A percentile compares a stretch with the other conserved stretches of the same genome.
Conservation (phyloP, 2,113 vertebrate genomes). For the Tiliqua scincoides region DNA sequence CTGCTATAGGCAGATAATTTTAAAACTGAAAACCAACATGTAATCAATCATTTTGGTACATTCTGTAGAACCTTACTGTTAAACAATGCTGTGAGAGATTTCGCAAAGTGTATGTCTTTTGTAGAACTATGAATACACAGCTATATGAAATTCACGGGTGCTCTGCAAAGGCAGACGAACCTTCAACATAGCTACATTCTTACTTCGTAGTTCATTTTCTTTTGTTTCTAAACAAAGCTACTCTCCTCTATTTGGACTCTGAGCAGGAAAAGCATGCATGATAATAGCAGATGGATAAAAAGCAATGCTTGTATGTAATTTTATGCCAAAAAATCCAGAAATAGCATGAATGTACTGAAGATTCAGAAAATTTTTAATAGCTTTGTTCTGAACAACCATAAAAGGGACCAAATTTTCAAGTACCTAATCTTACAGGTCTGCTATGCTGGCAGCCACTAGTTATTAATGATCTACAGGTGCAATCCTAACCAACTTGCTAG, state of each 20-base stretch:
- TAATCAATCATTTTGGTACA: neutral
- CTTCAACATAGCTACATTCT: neutral
- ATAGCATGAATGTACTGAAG: neutral
- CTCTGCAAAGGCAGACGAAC: neutral
- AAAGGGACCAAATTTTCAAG: neutral
- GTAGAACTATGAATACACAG: neutral
- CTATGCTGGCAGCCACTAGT: neutral
- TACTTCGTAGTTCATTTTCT: too few species aligned
- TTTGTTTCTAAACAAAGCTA: too few species aligned
- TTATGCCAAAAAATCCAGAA: neutral
- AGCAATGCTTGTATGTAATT: neutral
- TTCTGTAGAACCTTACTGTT: neutral
- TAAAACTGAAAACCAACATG: neutral
- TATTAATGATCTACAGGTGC: too few species aligned
- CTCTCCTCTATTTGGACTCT: neutral
- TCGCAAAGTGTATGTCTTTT: neutral
- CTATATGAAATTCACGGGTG: too few species aligned
- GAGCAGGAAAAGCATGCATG: neutral
- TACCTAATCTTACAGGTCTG: neutral
- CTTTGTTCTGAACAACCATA: neutral
- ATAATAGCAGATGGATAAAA: neutral
- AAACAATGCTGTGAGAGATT: neutral
- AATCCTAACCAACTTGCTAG: too few species aligned
- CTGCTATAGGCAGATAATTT: neutral
- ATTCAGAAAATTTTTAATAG: neutral